A percentile compares a stretch with the other conserved stretches of the same genome.
These are phyloP conservation scores for Tachyglossus aculeatus DNA, from an alignment of 2,797 vertebrate species.

Conservation along the genomic window DNA sequence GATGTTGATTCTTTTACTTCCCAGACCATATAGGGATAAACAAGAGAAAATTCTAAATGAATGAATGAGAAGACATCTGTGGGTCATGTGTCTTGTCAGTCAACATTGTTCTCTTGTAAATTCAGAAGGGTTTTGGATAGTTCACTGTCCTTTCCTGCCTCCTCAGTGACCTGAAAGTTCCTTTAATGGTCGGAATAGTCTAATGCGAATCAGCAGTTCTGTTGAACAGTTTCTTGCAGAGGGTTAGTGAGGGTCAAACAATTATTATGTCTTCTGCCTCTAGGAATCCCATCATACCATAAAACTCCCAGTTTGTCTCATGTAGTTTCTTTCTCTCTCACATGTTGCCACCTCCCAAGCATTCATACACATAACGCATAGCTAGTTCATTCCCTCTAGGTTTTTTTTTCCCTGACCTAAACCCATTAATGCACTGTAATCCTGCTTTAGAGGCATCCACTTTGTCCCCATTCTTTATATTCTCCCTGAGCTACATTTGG, in stretches of 20 bases:
- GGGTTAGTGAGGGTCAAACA: no score
- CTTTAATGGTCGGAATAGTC: background rate
- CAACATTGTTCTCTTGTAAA: background rate
- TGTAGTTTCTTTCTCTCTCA: background rate
- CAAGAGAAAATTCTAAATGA: background rate
- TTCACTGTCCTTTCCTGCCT: background rate
- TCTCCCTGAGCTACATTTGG: background rate
- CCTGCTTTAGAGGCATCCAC: background rate
- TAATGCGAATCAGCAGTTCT: background rate
- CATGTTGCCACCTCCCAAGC: background rate
- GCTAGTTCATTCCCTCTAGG: no score
- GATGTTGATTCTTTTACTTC: background rate
- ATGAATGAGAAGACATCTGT: background rate
- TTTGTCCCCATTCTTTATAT: background rate
- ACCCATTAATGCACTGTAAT: background rate
- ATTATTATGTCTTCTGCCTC: no score
- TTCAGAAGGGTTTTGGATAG: background rate
- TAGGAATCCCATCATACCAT: background rate
- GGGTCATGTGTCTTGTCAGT: background rate
- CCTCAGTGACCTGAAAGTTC: background rate
- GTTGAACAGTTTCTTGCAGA: no score
- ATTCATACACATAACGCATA: no score
- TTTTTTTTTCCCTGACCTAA: background rate
- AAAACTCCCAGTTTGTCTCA: background rate
- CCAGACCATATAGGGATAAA: constrained; percentile 5